These are phyloP conservation scores for Trematomus loennbergii DNA, from an alignment of 2,113 vertebrate species.

Conservation along the genomic window DNA sequence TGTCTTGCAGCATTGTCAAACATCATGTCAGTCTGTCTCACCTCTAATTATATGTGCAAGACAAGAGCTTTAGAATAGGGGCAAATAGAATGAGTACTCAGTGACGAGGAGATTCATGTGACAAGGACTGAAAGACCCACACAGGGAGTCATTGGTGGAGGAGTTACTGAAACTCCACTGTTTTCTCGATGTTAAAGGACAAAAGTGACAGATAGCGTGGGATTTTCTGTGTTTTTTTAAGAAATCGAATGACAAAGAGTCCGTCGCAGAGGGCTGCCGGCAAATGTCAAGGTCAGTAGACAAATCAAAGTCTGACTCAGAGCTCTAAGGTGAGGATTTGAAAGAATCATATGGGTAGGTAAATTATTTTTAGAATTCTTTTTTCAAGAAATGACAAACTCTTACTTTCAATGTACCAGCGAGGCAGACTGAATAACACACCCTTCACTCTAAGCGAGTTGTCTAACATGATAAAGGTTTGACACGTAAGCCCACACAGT, in stretches of 20 bases:
- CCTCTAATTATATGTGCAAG: slow-evolving; percentile 56
- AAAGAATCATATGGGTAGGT: slow-evolving; percentile 3
- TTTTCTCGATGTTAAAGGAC: slow-evolving; percentile 48
- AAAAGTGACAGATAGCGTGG: slow-evolving; percentile 68
- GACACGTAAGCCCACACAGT: slow-evolving; percentile 33
- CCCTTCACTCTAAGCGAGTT: slow-evolving; percentile 1
- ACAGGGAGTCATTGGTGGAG: slow-evolving; percentile 47
- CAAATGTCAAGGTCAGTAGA: slow-evolving; percentile 60
- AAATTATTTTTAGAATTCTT: slow-evolving; percentile 55
- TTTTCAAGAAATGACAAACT: slow-evolving; percentile 40
- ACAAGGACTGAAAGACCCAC: slow-evolving; percentile 48
- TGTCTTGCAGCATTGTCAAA: slow-evolving; percentile 49
- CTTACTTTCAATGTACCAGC: neutral
- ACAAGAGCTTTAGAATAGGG: slow-evolving; percentile 14
- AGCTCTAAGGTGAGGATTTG: slow-evolving; percentile 28
- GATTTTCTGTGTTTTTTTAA: slow-evolving; percentile 46
- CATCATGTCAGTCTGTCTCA: slow-evolving; percentile 21
- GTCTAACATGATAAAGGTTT: slow-evolving; percentile 39
- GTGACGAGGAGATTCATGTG: slow-evolving; percentile 35
- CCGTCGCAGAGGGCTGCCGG: slow-evolving; percentile 36
- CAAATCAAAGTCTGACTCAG: slow-evolving; percentile 51
- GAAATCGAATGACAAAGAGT: slow-evolving; percentile 51
- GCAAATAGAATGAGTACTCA: slow-evolving; percentile 19
- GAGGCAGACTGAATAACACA: slow-evolving; percentile 28
- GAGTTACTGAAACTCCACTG: slow-evolving; percentile 65